Percentiles rank a stretch among this genome's conserved stretches.
Evolutionary conservation across 2,113 vertebrate genomes (phyloP).

Genomic region (Podilymbus podiceps): DNA sequence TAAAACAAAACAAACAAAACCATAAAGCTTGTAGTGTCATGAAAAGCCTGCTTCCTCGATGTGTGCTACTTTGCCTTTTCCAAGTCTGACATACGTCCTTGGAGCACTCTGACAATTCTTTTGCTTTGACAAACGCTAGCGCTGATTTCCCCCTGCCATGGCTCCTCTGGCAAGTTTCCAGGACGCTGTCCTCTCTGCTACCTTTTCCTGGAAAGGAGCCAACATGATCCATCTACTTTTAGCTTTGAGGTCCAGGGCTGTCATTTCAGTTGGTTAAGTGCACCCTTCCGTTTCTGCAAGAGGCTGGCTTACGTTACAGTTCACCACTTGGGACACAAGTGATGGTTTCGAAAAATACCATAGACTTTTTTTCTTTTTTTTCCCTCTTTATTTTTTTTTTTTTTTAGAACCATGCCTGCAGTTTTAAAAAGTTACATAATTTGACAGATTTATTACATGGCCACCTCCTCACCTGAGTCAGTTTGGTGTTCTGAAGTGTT

Average conservation of each 20-base stretch:
- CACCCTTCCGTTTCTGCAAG: background rate
- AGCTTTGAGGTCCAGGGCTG: background rate
- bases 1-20: background rate
- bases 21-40: background rate
- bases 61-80: background rate
- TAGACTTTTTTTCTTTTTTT: background rate
- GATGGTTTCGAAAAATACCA: background rate
- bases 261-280: background rate
- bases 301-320: background rate
- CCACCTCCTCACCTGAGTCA: background rate
- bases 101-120: background rate
- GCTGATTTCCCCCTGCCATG: rapidly evolving
- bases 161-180: background rate
- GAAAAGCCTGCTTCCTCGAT: background rate
- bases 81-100: rapidly evolving
- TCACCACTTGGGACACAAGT: background rate
- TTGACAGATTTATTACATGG: background rate
- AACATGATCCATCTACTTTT: background rate
- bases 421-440: background rate
- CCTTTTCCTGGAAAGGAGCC: background rate
- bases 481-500: background rate
- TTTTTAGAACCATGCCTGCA: background rate
- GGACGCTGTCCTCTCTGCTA: background rate
- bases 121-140: background rate
- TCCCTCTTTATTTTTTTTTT: too few relatives aligned